Conservation (phyloP, 1,140 invertebrate genomes). For the Nylanderia fulva region DNA sequence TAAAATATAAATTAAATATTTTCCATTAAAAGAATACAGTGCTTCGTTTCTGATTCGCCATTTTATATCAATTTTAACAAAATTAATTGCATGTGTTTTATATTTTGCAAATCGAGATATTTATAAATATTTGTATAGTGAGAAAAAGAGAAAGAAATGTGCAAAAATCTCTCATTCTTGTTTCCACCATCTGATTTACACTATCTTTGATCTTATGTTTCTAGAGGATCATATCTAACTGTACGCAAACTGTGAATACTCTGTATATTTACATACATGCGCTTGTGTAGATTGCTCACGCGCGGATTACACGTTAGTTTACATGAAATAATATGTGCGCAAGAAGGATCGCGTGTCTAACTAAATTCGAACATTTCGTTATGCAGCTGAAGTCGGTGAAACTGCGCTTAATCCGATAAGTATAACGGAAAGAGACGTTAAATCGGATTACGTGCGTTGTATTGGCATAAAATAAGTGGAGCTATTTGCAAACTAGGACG, state of each 20-base stretch:
- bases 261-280: conserved; percentile 18
- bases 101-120: too few relatives aligned
- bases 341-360: conserved; percentile 48
- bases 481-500: background rate
- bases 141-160: background rate
- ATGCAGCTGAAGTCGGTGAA: conserved; percentile 13
- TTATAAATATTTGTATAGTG: too few relatives aligned
- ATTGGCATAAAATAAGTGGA: conserved; percentile 6
- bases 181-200: conserved; percentile 5
- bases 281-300: conserved; percentile 23
- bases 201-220: conserved; percentile 37
- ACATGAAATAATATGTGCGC: conserved; percentile 47
- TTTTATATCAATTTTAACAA: background rate
- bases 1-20: conserved; percentile 3
- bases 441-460: conserved; percentile 20
- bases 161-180: background rate
- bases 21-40: background rate
- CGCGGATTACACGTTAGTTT: conserved; percentile 45
- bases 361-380: conserved; percentile 48
- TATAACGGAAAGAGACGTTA: conserved; percentile 40
- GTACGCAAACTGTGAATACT: background rate
- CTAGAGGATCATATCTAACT: conserved; percentile 19
- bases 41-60: background rate
- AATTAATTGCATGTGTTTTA: background rate
- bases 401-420: conserved; percentile 15